Percentiles rank a stretch among this genome's conserved stretches.
phyloP scores from a whole-genome alignment of 2,888 invertebrate species.

The Anthophora plumipes region DNA sequence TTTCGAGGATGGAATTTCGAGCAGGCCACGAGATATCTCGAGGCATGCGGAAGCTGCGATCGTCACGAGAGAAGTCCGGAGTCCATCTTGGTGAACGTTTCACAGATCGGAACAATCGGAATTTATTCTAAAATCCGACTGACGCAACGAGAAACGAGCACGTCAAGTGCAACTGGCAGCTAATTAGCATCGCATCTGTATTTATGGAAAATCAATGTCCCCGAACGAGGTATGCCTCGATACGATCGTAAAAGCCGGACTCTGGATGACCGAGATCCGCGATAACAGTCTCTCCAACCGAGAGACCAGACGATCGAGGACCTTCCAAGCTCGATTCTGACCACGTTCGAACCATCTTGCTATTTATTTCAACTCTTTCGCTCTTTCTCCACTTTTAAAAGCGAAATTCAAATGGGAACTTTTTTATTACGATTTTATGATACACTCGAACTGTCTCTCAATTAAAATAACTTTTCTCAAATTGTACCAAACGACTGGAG shows the following conservation, averaged over 20 bases:
- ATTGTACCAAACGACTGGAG: too few species aligned
- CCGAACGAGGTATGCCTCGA: conserved; percentile 27
- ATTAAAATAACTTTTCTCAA: too few species aligned
- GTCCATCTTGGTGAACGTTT: not conserved
- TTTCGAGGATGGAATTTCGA: not conserved
- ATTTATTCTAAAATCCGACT: conserved; percentile 34
- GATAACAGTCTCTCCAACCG: conserved; percentile 31
- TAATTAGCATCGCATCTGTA: conserved; percentile 78
- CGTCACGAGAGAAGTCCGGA: not conserved
- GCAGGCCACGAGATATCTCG: not conserved
- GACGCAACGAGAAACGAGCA: conserved; percentile 57
- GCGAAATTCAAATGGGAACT: too few species aligned
- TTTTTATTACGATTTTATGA: too few species aligned
- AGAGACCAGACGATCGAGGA: not conserved
- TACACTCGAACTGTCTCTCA: too few species aligned
- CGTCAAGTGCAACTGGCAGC: conserved; percentile 70
- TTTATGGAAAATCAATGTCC: conserved; percentile 78
- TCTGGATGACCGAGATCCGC: conserved; percentile 37
- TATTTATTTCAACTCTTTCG: not conserved
- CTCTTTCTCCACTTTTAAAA: not conserved
- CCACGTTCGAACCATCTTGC: not conserved
- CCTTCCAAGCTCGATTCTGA: not conserved
- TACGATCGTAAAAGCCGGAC: conserved; percentile 41
- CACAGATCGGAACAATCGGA: not conserved
- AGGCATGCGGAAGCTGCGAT: conserved; percentile 19